Percentiles rank a stretch among this genome's conserved stretches.
These are phyloP conservation scores for Streblospio benedicti DNA, from an alignment of 1,140 invertebrate genomes.

Conservation along the genomic window DNA sequence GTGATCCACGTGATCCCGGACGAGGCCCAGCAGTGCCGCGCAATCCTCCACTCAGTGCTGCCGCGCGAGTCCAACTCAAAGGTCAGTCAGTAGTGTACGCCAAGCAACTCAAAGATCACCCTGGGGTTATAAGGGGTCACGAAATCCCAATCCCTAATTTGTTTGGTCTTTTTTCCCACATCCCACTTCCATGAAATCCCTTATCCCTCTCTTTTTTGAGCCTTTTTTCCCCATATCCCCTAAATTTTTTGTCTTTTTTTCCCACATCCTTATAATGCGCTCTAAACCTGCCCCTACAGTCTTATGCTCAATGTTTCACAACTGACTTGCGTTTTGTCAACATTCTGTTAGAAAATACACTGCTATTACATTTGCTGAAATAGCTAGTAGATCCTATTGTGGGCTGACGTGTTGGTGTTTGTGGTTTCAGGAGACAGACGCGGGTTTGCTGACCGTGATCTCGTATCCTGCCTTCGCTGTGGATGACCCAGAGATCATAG, in stretches of 20 bases:
- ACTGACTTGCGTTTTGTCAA: no score
- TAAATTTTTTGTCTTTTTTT: not conserved
- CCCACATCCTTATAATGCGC: not conserved
- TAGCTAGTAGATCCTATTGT: no score
- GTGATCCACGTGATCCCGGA: constrained; percentile 97
- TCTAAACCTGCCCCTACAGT: not conserved
- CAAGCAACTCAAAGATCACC: no score
- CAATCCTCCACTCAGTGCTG: constrained; percentile 94
- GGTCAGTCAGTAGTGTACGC: no score
- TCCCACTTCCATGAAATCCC: no score
- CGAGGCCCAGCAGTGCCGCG: constrained; percentile 95
- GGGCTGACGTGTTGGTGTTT: no score
- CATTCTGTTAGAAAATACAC: no score
- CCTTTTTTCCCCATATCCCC: not conserved
- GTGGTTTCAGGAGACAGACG: constrained; percentile 15
- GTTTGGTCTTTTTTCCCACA: no score
- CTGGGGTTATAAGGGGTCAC: no score
- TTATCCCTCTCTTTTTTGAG: not conserved
- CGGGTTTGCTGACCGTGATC: constrained; percentile 58
- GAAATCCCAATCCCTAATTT: no score
- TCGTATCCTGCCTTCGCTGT: constrained; percentile 98
- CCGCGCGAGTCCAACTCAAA: constrained; percentile 98
- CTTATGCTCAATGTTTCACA: no score
- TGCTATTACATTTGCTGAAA: no score
- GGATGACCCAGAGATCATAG: constrained; percentile 84